These are phyloP conservation scores for Ennomos quercinarius DNA, from an alignment of 2,888 invertebrate species.

Conservation along the genomic window DNA sequence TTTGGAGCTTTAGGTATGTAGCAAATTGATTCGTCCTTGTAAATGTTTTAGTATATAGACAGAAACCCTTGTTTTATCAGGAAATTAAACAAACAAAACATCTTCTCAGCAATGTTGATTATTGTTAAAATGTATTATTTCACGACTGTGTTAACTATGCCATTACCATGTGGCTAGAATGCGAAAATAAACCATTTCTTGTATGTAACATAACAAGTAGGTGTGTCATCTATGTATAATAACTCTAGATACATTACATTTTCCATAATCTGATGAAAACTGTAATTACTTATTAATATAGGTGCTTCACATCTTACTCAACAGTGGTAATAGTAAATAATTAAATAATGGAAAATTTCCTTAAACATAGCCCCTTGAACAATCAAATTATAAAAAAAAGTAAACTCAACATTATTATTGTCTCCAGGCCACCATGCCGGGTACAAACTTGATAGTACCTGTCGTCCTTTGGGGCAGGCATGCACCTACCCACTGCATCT, in stretches of 20 bases:
- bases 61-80: slow-evolving; percentile 57
- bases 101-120: slow-evolving; percentile 52
- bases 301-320: no score
- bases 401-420: no score
- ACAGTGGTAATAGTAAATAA: no score
- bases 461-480: slow-evolving; percentile 98
- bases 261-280: no score
- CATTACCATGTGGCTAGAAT: neutral
- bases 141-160: slow-evolving; percentile 18
- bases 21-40: slow-evolving; percentile 59
- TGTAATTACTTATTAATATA: no score
- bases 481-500: slow-evolving; percentile 98
- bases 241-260: no score
- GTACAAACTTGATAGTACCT: slow-evolving; percentile 97
- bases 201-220: slow-evolving; percentile 7
- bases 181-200: slow-evolving; percentile 8
- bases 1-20: slow-evolving; percentile 49
- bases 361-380: no score
- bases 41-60: slow-evolving; percentile 35
- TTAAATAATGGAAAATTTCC: no score
- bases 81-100: slow-evolving; percentile 70
- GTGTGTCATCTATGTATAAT: slow-evolving; percentile 9
- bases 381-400: no score
- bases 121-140: slow-evolving; percentile 42
- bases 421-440: slow-evolving; percentile 85